These are phyloP conservation scores for Pissodes strobi DNA, from an alignment of 1,140 invertebrate genomes.

Conservation along the genomic window DNA sequence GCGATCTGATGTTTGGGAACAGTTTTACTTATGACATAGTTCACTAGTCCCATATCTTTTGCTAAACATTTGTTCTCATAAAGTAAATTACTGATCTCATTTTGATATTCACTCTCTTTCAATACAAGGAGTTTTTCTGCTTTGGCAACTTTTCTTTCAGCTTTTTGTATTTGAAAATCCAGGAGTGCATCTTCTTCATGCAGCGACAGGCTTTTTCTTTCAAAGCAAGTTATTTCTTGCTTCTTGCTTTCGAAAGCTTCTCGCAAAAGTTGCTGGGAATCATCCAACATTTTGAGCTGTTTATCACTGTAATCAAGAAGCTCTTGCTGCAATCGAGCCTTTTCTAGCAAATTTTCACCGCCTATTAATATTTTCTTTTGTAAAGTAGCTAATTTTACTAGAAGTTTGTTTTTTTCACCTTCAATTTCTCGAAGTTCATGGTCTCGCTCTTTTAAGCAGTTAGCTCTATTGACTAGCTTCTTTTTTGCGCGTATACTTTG, in stretches of 20 bases:
- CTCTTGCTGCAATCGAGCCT: constrained; percentile 87
- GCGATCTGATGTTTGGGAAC: constrained; percentile 29
- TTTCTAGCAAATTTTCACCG: constrained; percentile 96
- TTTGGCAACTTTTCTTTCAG: constrained; percentile 76
- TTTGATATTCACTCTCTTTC: constrained; percentile 88
- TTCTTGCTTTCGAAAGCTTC: constrained; percentile 83
- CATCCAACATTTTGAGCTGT: constrained; percentile 82
- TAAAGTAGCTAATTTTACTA: constrained; percentile 84
- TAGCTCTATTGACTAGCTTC: constrained; percentile 4
- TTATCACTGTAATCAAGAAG: constrained; percentile 86
- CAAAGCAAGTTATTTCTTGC: constrained; percentile 89
- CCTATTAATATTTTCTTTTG: constrained; percentile 96
- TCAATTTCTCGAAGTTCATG: constrained; percentile 58
- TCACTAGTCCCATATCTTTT: constrained; percentile 85
- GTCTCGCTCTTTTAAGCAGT: constrained; percentile 1
- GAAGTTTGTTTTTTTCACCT: constrained; percentile 75
- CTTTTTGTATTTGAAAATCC: constrained; percentile 89
- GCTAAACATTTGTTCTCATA: constrained; percentile 88
- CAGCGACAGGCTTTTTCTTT: constrained; percentile 90
- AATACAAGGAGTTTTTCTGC: constrained; percentile 84
- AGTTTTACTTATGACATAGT: constrained; percentile 73
- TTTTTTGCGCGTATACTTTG: not conserved
- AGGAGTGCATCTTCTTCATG: constrained; percentile 92
- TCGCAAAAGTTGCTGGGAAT: constrained; percentile 80
- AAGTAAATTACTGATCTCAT: constrained; percentile 92